Percentiles rank a stretch among this genome's conserved stretches.
phyloP scores from a whole-genome alignment of 2,113 vertebrate species.

The Notechis scutatus region DNA sequence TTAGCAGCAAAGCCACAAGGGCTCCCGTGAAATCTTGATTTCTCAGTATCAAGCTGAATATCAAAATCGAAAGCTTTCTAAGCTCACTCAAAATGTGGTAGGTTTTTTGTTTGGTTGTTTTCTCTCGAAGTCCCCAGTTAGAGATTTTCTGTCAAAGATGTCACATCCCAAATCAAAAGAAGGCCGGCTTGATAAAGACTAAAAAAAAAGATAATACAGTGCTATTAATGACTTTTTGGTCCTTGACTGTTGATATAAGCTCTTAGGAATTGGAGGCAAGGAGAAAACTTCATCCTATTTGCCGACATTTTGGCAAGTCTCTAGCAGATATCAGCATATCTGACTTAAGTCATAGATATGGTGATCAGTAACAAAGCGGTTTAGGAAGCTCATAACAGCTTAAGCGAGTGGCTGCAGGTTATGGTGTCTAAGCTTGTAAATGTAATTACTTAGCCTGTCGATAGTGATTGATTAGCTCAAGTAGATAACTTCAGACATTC shows the following conservation, averaged over 20 bases:
- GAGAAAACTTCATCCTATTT: neutral
- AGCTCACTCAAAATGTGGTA: neutral
- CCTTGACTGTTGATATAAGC: neutral
- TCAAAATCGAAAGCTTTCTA: neutral
- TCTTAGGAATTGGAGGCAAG: neutral
- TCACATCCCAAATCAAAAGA: neutral
- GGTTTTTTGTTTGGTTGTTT: neutral
- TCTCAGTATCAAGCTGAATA: neutral
- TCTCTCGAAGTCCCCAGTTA: neutral
- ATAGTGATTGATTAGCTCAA: slow-evolving; percentile 65
- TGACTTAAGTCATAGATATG: slow-evolving; percentile 19
- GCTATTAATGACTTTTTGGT: neutral
- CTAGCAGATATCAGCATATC: slow-evolving; percentile 18
- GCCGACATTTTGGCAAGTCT: neutral
- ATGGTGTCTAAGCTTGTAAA: slow-evolving; percentile 64
- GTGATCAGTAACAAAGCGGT: slow-evolving; percentile 47
- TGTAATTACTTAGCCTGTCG: slow-evolving; percentile 70
- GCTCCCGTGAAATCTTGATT: neutral
- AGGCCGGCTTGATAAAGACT: neutral
- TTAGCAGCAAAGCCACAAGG: neutral
- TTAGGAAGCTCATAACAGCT: slow-evolving; percentile 27
- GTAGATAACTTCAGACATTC: slow-evolving; percentile 47
- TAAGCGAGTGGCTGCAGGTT: slow-evolving; percentile 52
- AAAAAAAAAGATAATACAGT: neutral
- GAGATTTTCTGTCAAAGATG: neutral